Evolutionary conservation across 2,888 invertebrate genomes (phyloP).

Genomic region (Bellardia bayeri): DNA sequence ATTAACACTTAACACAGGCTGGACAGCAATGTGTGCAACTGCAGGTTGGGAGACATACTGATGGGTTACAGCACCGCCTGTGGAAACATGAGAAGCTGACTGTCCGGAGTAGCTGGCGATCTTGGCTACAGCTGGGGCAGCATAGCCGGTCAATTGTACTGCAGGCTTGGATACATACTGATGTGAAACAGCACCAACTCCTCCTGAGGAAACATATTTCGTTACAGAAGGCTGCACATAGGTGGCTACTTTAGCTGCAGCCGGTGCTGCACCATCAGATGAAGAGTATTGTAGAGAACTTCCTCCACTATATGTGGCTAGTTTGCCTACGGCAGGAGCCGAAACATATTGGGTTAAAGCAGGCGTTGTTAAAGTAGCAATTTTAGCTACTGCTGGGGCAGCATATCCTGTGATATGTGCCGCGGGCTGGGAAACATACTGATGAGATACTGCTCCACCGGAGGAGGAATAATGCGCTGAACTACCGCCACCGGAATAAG

Average conservation of each 20-base stretch:
- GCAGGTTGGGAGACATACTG: conserved; percentile 75
- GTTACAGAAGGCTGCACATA: conserved; percentile 59
- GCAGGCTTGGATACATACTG: conserved; percentile 67
- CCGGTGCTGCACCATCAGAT: conserved; percentile 62
- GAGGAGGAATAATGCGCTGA: conserved; percentile 29
- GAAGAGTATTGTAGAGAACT: conserved; percentile 77
- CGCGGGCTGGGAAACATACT: conserved; percentile 73
- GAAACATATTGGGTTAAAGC: conserved; percentile 67
- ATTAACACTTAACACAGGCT: conserved; percentile 43
- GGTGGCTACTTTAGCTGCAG: conserved; percentile 74
- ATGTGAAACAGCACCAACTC: conserved; percentile 61
- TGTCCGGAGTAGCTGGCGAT: conserved; percentile 60
- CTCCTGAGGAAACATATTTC: conserved; percentile 7
- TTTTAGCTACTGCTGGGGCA: conserved; percentile 74
- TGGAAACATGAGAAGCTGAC: conserved; percentile 60
- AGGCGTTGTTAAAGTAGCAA: conserved; percentile 73
- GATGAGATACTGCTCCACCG: conserved; percentile 72
- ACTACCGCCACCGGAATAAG: conserved; percentile 50
- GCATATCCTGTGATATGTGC: conserved; percentile 57
- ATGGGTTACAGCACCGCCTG: conserved; percentile 70
- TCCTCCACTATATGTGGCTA: conserved; percentile 75
- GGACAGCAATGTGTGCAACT: neutral
- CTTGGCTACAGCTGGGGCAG: conserved; percentile 67
- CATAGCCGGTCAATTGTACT: conserved; percentile 54
- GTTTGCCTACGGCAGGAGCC: conserved; percentile 75